A percentile compares a stretch with the other conserved stretches of the same genome.
phyloP scores from a whole-genome alignment of 2,113 vertebrate species.

The Asarcornis scutulata region DNA sequence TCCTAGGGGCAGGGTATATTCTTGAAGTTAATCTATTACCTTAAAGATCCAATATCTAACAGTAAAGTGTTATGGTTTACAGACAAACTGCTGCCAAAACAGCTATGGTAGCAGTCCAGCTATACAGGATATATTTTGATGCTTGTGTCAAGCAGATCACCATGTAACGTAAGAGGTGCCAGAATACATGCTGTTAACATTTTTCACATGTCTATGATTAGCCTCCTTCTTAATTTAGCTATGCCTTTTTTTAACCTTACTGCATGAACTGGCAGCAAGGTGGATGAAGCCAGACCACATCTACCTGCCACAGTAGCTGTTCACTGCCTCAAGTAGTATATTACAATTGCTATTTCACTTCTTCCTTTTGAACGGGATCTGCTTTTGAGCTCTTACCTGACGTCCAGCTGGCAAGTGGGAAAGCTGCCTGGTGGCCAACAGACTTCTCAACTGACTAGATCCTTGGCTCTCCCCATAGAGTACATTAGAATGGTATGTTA shows the following conservation, averaged over 20 bases:
- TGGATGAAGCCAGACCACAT: not conserved
- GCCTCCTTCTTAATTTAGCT: conserved; percentile 46
- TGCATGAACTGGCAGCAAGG: not conserved
- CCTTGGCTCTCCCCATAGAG: not conserved
- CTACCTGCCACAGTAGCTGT: not conserved
- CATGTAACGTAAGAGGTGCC: conserved; percentile 3
- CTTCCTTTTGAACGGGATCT: not conserved
- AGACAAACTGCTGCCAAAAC: too few relatives aligned
- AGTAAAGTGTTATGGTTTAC: not conserved
- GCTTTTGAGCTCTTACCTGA: not conserved
- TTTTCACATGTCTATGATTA: conserved; percentile 27
- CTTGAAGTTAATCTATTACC: not conserved
- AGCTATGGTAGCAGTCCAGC: not conserved
- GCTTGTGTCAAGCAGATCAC: conserved; percentile 9
- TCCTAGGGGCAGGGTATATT: not conserved
- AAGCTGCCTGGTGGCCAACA: not conserved
- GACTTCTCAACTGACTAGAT: not conserved
- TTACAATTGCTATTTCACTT: not conserved
- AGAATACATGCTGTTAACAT: conserved; percentile 39
- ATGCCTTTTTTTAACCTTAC: conserved; percentile 1
- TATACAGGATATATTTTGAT: not conserved
- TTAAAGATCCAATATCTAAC: not conserved
- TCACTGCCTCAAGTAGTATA: not conserved
- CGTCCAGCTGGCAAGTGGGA: not conserved
- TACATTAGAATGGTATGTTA: not conserved